Evolutionary conservation across 1,140 invertebrate species (phyloP).

Genomic region (Acromyrmex charruanus): DNA sequence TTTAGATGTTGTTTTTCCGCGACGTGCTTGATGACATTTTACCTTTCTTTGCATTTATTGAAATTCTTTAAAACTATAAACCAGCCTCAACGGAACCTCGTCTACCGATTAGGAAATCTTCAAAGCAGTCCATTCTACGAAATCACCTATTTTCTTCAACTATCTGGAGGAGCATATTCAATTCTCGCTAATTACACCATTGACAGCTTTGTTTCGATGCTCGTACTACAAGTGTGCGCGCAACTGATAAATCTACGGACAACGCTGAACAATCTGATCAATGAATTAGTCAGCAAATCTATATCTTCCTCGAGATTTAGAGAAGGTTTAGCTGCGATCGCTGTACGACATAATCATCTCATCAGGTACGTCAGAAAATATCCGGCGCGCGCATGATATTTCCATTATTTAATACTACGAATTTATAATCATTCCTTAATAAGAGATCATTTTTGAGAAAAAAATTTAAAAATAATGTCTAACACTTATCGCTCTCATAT

Average conservation of each 20-base stretch:
- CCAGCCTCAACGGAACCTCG: not conserved
- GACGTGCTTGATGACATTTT: not conserved
- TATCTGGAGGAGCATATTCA: slow-evolving; percentile 9
- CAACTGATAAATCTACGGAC: slow-evolving; percentile 69
- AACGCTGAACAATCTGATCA: slow-evolving; percentile 48
- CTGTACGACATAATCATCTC: slow-evolving; percentile 72
- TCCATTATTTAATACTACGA: not conserved
- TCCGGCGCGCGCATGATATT: not conserved
- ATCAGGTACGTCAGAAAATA: slow-evolving; percentile 54
- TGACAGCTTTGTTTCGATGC: slow-evolving; percentile 71
- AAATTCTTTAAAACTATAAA: not conserved
- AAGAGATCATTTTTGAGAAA: not conserved
- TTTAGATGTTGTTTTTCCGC: slow-evolving; percentile 1
- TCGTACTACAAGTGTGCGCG: slow-evolving; percentile 72
- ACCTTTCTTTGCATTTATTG: not conserved
- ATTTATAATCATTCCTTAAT: not conserved
- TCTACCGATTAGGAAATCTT: slow-evolving; percentile 67
- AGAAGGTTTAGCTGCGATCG: slow-evolving; percentile 51
- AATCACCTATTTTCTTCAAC: slow-evolving; percentile 84
- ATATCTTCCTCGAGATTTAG: slow-evolving; percentile 29
- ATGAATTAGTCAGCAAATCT: not conserved
- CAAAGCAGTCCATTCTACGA: slow-evolving; percentile 84
- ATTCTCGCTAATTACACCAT: slow-evolving; percentile 3
- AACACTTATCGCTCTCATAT: not conserved
- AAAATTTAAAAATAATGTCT: not conserved